phyloP scores from a whole-genome alignment of 2,888 invertebrate species.

The Baccha elongata region DNA sequence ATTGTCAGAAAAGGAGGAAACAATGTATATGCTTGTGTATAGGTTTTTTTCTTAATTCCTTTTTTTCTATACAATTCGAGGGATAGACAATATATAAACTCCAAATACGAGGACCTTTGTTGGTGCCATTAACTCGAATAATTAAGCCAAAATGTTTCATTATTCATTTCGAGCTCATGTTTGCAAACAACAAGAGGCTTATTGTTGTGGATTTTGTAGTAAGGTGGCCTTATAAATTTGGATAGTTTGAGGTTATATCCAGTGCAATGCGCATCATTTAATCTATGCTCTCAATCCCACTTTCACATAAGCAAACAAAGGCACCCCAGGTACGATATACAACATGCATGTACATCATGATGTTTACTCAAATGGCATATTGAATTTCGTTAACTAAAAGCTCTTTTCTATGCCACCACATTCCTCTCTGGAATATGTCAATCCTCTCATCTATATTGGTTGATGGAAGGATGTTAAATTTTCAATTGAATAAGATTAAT shows the following conservation, averaged over 20 bases:
- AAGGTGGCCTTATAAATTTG: constrained; percentile 9
- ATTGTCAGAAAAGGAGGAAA: neutral
- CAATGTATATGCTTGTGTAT: neutral
- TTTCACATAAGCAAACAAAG: constrained; percentile 6
- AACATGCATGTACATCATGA: neutral
- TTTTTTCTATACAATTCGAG: neutral
- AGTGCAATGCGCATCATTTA: constrained; percentile 46
- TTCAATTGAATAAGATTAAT: constrained; percentile 29
- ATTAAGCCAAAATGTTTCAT: constrained; percentile 46
- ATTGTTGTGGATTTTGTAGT: neutral
- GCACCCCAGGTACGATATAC: too few species aligned
- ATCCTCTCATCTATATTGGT: neutral
- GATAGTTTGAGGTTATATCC: constrained; percentile 49
- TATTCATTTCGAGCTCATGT: constrained; percentile 24
- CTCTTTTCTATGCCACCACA: neutral
- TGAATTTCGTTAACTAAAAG: constrained; percentile 32
- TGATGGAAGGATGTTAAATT: constrained; percentile 2
- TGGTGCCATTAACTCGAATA: constrained; percentile 40
- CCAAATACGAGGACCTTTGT: constrained; percentile 12
- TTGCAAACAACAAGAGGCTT: neutral
- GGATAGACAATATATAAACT: neutral
- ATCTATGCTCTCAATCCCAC: constrained; percentile 29
- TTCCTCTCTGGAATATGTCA: too few species aligned
- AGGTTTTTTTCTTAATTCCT: neutral
- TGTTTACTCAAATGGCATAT: neutral